Base-by-base conservation (phyloP, 1,140 invertebrate species). In the Drosophila eugracilis region DNA sequence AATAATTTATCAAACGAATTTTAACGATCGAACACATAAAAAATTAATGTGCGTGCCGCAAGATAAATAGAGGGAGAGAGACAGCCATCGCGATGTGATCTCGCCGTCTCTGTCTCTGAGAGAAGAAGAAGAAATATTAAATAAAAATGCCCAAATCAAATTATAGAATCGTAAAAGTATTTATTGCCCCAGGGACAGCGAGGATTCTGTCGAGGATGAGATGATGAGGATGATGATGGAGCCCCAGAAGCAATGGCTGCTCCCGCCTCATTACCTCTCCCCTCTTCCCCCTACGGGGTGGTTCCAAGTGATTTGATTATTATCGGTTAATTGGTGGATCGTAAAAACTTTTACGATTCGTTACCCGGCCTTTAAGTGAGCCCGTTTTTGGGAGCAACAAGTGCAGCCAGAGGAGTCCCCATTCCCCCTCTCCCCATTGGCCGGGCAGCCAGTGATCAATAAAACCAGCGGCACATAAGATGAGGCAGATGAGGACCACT, bases 91-190 rank as follows among this genome's bases (percentile, higher is more conserved):
- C n/a, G 52, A 34, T 44, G 41, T 55, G 62, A 75, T 65, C 67
- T 58, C 53, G 6, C 26, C 49, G 42, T 66, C 63, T 26, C 62
- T 52, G 57, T 26, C 62, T 52, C 52, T 59, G 37, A 17, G 28
- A 47, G 47, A 19, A 34, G 37, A 42, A 50, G 50, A 32, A 62
- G 41, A 69, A 84, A 76, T 70, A 79, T 77, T 74, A 73, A 77
- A 85, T 77, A 75, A 76, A 80, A 66, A 90, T 86, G 78, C 73
- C 83, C 73, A 90, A 90, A 90, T 90, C 88, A 86, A 90, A 90
- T 90, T 88, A 90, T 89, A 78, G 89, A 90, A 90, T 90, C 88
- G 88, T 90, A 90, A 90, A 90, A 90, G 84, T 83, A 90, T 90
- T 90, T 90, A 90, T 88, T 76, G 55, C 85, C 55, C 48, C 28